phyloP scores from a whole-genome alignment of 1,140 invertebrate genomes.

The Procambarus virginalis region DNA sequence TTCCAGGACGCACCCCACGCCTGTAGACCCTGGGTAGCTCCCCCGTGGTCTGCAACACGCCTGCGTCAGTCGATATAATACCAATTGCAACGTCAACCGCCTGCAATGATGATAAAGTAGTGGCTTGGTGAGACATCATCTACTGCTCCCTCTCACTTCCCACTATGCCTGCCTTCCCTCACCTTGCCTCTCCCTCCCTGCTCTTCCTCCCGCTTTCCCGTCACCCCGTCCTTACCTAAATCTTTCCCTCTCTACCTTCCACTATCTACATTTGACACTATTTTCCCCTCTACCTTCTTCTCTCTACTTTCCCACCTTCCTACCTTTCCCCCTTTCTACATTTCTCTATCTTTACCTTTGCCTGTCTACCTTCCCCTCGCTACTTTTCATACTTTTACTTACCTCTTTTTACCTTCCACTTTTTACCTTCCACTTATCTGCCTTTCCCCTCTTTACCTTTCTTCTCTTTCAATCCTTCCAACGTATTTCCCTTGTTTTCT shows the following conservation, averaged over 20 bases:
- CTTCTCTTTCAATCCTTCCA: background rate
- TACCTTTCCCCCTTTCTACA: no score
- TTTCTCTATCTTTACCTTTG: background rate
- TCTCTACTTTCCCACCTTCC: background rate
- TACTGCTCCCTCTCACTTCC: background rate
- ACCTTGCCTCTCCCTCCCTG: background rate
- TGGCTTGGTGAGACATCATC: background rate
- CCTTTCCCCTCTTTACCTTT: background rate
- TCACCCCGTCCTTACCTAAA: background rate
- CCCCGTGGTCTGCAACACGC: background rate
- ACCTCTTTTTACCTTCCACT: background rate
- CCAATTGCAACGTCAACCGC: conserved; percentile 5
- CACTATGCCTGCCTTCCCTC: background rate
- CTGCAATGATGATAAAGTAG: conserved; percentile 1
- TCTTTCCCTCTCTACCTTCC: no score
- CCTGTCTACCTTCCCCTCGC: background rate
- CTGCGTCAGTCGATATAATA: background rate
- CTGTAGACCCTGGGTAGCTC: background rate
- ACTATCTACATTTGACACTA: no score
- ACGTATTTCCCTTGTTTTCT: background rate
- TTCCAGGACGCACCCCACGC: background rate
- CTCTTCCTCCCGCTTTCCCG: background rate
- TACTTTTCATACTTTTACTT: no score
- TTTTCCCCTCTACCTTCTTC: background rate
- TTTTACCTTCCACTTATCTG: background rate